phyloP scores from a whole-genome alignment of 2,888 invertebrate genomes.

The Synergus umbraculus region DNA sequence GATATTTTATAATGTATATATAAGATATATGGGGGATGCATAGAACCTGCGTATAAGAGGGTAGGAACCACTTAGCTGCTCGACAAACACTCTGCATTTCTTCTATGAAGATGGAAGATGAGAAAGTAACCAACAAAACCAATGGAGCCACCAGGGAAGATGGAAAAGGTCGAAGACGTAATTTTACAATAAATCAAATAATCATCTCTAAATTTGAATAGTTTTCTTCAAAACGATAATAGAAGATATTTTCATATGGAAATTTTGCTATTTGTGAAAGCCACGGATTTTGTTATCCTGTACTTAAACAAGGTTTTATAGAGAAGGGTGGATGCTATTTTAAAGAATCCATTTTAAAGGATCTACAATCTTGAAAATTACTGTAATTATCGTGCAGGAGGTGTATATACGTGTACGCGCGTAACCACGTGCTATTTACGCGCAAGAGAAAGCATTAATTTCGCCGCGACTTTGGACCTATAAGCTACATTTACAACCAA shows the following conservation, averaged over 20 bases:
- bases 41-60: conserved; percentile 53
- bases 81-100: conserved; percentile 61
- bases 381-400: background rate
- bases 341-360: background rate
- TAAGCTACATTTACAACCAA: conserved; percentile 16
- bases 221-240: no score
- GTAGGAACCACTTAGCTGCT: conserved; percentile 66
- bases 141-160: background rate
- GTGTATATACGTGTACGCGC: background rate
- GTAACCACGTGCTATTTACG: conserved; percentile 4
- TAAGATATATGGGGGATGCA: background rate
- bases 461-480: conserved; percentile 3
- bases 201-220: no score
- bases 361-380: conserved; percentile 17
- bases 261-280: no score
- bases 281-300: no score
- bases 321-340: background rate
- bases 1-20: conserved; percentile 48
- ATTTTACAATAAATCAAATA: no score
- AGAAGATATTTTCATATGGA: no score
- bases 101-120: conserved; percentile 41
- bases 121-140: background rate
- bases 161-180: background rate
- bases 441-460: conserved; percentile 21
- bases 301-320: background rate